phyloP scores from a whole-genome alignment of 2,797 vertebrate species.

The Discoglossus pictus region DNA sequence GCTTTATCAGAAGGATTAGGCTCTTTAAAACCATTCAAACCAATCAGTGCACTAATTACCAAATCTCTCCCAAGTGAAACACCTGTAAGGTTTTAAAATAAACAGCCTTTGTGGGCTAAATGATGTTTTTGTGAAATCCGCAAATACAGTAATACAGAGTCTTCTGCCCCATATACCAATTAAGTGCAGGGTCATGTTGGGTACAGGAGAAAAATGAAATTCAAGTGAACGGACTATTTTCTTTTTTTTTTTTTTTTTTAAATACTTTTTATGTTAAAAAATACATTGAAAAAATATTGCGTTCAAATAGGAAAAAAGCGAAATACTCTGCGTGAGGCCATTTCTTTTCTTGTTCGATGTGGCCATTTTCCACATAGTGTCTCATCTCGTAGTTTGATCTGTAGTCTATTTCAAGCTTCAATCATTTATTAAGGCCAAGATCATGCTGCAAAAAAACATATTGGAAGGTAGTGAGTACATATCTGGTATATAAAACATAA shows the following conservation, averaged over 20 bases:
- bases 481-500: too few species aligned
- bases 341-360: constrained; percentile 9
- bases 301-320: constrained; percentile 71
- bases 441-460: constrained; percentile 80
- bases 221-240: neutral
- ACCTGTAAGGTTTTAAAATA: too few species aligned
- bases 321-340: constrained; percentile 70
- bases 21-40: too few species aligned
- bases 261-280: constrained; percentile 79
- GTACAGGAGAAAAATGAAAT: neutral
- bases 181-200: neutral
- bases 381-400: neutral
- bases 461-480: too few species aligned
- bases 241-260: constrained; percentile 62
- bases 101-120: too few species aligned
- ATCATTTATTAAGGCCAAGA: constrained; percentile 96
- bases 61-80: too few species aligned
- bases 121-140: too few species aligned
- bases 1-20: too few species aligned
- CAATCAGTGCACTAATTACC: too few species aligned
- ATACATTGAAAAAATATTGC: constrained; percentile 79
- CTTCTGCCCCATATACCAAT: neutral
- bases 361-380: constrained; percentile 1
- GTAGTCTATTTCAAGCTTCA: constrained; percentile 66
- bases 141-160: too few species aligned